Evolutionary conservation across 2,888 invertebrate genomes (phyloP).

Genomic region (Chrysolina americana): DNA sequence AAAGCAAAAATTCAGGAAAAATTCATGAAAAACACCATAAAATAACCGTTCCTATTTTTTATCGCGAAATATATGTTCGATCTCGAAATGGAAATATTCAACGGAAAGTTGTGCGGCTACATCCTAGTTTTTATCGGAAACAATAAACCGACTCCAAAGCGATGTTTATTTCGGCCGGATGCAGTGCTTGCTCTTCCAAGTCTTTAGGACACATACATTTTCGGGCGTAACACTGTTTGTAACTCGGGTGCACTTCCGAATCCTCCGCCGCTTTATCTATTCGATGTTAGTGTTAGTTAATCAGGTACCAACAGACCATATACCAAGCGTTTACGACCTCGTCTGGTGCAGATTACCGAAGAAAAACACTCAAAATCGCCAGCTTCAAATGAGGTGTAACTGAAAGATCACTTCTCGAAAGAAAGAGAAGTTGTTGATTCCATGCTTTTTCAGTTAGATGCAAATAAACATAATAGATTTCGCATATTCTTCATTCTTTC

Average conservation of each 20-base stretch:
- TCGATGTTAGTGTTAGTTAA: conserved; percentile 13
- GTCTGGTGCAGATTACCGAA: background rate
- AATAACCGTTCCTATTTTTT: conserved; percentile 13
- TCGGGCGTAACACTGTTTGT: conserved; percentile 2
- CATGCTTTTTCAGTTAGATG: background rate
- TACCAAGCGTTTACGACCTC: conserved; percentile 6
- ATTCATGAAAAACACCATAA: conserved; percentile 16
- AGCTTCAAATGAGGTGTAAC: background rate
- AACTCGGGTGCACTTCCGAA: conserved; percentile 7
- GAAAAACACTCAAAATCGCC: background rate
- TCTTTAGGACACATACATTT: conserved; percentile 40
- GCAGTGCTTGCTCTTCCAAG: conserved; percentile 27
- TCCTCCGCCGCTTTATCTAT: conserved; percentile 23
- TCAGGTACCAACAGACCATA: conserved; percentile 20
- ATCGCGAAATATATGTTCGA: conserved; percentile 13
- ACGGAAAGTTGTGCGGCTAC: conserved; percentile 34
- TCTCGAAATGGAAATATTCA: conserved; percentile 32
- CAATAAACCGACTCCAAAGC: conserved; percentile 31
- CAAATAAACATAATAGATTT: background rate
- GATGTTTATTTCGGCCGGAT: conserved; percentile 41
- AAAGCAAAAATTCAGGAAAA: conserved; percentile 1
- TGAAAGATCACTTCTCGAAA: background rate
- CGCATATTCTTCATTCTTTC: too few relatives aligned
- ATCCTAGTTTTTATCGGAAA: conserved; percentile 40
- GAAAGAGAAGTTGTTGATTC: background rate